phyloP scores from a whole-genome alignment of 2,113 vertebrate genomes.

The Neodon shergylaensis region DNA sequence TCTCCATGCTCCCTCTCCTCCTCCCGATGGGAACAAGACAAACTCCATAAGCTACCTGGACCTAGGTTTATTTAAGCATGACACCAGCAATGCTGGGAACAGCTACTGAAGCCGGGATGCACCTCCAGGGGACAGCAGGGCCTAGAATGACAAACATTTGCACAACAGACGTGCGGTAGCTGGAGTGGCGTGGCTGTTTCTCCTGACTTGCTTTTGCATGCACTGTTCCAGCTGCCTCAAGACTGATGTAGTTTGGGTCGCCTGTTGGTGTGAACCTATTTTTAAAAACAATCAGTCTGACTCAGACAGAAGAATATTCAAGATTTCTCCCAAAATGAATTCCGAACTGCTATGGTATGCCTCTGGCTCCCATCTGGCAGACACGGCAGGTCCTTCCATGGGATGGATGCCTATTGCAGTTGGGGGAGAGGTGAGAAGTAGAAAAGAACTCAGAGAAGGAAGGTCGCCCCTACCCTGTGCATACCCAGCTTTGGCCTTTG shows the following conservation, averaged over 20 bases:
- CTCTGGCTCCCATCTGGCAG: conserved; percentile 46
- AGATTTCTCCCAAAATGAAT: conserved; percentile 59
- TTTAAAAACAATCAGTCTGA: conserved; percentile 64
- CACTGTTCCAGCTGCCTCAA: not conserved
- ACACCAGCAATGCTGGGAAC: not conserved
- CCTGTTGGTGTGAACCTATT: conserved; percentile 62
- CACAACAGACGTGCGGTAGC: not conserved
- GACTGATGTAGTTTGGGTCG: not conserved
- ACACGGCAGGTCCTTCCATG: not conserved
- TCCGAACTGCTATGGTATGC: not conserved
- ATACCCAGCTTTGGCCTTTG: not conserved
- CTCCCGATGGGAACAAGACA: not conserved
- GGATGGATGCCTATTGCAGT: not conserved
- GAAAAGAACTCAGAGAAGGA: not conserved
- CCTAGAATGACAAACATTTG: not conserved
- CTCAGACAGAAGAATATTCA: conserved; percentile 61
- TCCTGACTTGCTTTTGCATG: not conserved
- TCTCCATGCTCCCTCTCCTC: not conserved
- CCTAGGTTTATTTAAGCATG: not conserved
- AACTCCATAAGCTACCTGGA: not conserved
- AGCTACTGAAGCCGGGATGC: not conserved
- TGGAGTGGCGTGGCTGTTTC: not conserved
- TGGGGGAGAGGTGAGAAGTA: accelerated
- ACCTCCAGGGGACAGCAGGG: not conserved
- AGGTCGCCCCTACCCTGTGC: not conserved